Evolutionary conservation across 1,140 invertebrate genomes (phyloP), one percentile per base, ranked within the genome.

Genomic region (Drosophila setifemur): DNA sequence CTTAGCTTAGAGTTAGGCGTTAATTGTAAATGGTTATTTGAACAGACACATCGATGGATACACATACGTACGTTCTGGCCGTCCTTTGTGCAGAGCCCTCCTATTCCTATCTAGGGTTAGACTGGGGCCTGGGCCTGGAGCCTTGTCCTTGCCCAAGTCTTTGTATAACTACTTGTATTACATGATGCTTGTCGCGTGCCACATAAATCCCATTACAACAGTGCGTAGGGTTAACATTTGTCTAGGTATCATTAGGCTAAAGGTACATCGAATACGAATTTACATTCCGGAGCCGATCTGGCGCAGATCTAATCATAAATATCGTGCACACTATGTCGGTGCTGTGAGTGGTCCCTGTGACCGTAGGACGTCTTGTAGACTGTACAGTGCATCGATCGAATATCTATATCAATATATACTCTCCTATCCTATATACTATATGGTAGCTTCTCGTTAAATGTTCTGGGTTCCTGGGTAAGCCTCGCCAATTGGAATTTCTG

Each of bases 41-140:
- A 75, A 79, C 76, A 79, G 66, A 81, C 48, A 79, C 71, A 82
- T 79, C 70, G 75, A 78, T 71, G 57, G 72, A 70, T 50, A 79
- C 44, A 53, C 57, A 40, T 53, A 68, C 25, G 28, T 49, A 14
- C 19, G 42, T 11, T 23, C 12, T n/a, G 4, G 12, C 25, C 26
- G 9, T 45, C 31, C 19, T 21, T 25, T 26, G 29, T 37, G 58
- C 54, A 21, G 8, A 35, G 25, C 16, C 29, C 52, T 11, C 8
- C 42, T 37, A 23, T 23, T 39, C 39, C 57, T 61, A 61, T 60
- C 57, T 60, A 60, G 19, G 21, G 57, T 29, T 53, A 52, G 52
- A 28, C 33, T 28, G 23, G 57, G 11, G 23, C 50, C 6, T 23
- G 45, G n/a, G n/a, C 5, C 45, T 58, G 53, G 60, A 60, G 47